Evolutionary conservation across 2,113 vertebrate genomes (phyloP).

Genomic region (Xenopus borealis): DNA sequence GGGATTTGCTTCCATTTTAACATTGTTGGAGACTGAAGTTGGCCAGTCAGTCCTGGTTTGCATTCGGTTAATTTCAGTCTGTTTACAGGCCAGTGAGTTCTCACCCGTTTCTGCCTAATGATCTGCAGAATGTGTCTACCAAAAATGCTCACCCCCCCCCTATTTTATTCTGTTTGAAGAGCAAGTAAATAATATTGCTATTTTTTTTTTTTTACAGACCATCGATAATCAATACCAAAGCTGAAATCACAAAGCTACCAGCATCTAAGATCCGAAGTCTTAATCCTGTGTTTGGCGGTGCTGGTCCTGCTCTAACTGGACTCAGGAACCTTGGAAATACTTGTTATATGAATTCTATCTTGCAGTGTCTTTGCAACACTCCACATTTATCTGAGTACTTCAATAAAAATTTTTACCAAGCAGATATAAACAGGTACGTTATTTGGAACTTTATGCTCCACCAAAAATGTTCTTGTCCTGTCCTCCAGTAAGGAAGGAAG

Average conservation of each 20-base stretch:
- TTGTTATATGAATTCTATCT: constrained; percentile 97
- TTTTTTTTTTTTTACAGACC: constrained; percentile 59
- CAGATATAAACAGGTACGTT: constrained; percentile 93
- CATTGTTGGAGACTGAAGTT: too few relatives aligned
- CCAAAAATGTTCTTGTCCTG: too few relatives aligned
- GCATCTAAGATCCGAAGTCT: constrained; percentile 91
- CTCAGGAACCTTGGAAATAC: constrained; percentile 96
- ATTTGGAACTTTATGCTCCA: too few relatives aligned
- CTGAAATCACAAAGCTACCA: constrained; percentile 86
- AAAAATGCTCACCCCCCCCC: too few relatives aligned
- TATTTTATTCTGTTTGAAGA: too few relatives aligned
- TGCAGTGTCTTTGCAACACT: constrained; percentile 94
- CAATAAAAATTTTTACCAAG: constrained; percentile 84
- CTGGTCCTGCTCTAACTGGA: constrained; percentile 86
- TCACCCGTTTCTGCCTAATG: too few relatives aligned
- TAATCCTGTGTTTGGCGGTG: constrained; percentile 89
- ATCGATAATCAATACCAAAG: constrained; percentile 63
- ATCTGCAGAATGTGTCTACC: too few relatives aligned
- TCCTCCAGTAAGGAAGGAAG: too few relatives aligned
- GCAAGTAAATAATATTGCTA: not conserved
- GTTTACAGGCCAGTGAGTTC: too few relatives aligned
- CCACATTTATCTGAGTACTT: constrained; percentile 89
- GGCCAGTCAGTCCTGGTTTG: too few relatives aligned
- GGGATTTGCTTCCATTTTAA: too few relatives aligned
- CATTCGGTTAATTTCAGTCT: too few relatives aligned